Evolutionary conservation across 1,140 invertebrate genomes (phyloP).

Genomic region (Pararge aegeria): DNA sequence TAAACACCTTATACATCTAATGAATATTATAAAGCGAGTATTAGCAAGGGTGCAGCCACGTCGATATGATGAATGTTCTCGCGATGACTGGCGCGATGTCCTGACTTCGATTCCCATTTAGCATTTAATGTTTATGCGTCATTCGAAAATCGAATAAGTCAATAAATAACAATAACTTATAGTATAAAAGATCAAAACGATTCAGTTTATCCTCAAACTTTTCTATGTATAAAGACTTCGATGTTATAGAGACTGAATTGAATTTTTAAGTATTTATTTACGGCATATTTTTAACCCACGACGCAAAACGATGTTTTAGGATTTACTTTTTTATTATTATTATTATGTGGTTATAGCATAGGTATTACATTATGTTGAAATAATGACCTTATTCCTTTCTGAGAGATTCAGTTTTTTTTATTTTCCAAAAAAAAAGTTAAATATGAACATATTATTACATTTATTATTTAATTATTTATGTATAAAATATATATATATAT

Average conservation of each 20-base stretch:
- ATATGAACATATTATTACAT: too few relatives aligned
- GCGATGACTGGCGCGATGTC: slow-evolving; percentile 55
- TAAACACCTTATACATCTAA: slow-evolving; percentile 63
- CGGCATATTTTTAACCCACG: too few relatives aligned
- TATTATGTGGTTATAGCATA: too few relatives aligned
- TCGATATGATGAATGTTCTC: slow-evolving; percentile 66
- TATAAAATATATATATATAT: too few relatives aligned
- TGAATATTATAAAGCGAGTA: slow-evolving; percentile 72
- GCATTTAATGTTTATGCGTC: slow-evolving; percentile 36
- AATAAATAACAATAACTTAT: slow-evolving; percentile 13
- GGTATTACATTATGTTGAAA: too few relatives aligned
- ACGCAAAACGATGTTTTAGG: too few relatives aligned
- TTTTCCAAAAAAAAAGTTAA: too few relatives aligned
- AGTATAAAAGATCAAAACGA: background rate
- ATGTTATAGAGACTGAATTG: background rate
- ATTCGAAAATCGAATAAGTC: slow-evolving; percentile 5
- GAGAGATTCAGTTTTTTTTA: too few relatives aligned
- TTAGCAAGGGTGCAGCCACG: slow-evolving; percentile 66
- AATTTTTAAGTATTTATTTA: too few relatives aligned
- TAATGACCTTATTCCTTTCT: too few relatives aligned
- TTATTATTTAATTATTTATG: too few relatives aligned
- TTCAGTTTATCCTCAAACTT: background rate
- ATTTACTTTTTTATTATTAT: too few relatives aligned
- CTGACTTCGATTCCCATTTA: slow-evolving; percentile 56
- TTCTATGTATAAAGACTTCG: background rate